Conservation (phyloP, 2,113 vertebrate genomes). For the Mustela lutreola region DNA sequence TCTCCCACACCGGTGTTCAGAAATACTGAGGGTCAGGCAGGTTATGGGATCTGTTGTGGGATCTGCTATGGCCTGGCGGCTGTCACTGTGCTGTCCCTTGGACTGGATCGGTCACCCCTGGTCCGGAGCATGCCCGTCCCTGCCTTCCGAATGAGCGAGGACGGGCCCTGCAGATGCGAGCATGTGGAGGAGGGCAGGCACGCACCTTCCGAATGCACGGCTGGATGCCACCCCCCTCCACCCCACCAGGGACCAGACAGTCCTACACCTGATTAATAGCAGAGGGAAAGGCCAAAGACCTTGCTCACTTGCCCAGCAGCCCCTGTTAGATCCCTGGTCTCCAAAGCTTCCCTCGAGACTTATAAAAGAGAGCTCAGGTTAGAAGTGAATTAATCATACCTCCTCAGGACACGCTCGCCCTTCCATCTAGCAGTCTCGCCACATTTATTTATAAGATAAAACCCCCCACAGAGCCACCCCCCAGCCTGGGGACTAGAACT, state of each 20-base stretch:
- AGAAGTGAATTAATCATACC: neutral
- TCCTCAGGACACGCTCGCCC: neutral
- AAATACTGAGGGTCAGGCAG: neutral
- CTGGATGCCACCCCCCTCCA: neutral
- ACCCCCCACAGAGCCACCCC: rapidly evolving
- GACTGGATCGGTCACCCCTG: neutral
- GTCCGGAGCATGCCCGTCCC: neutral
- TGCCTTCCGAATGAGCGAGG: neutral
- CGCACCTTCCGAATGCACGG: neutral
- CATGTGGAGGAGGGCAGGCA: neutral
- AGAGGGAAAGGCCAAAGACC: rapidly evolving
- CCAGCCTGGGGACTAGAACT: neutral
- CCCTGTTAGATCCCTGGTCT: neutral
- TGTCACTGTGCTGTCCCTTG: rapidly evolving
- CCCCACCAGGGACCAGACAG: neutral
- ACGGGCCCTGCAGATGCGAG: neutral
- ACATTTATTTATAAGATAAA: neutral
- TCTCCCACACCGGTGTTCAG: neutral
- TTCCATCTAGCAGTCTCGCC: neutral
- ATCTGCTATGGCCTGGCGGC: neutral
- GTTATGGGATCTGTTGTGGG: neutral
- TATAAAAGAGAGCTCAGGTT: too few species aligned
- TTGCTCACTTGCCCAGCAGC: neutral
- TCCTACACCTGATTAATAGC: rapidly evolving
- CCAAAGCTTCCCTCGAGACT: neutral